Conservation (phyloP, 2,797 vertebrate genomes). For the Parauchenoglanis ngamensis region DNA sequence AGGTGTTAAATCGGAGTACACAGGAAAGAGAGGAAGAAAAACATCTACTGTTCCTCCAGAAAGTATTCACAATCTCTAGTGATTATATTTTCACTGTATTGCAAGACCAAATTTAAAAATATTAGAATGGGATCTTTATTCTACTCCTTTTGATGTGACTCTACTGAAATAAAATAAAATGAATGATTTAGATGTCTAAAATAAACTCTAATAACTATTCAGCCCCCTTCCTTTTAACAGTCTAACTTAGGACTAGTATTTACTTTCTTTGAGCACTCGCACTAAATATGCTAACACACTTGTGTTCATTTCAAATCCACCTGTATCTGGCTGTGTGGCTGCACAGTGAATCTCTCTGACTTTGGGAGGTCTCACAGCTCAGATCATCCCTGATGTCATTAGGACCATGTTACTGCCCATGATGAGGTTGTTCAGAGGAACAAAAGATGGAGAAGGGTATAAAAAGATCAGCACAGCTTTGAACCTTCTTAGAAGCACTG, state of each 20-base stretch:
- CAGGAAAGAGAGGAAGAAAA: background rate
- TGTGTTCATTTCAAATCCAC: background rate
- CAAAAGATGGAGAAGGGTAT: background rate
- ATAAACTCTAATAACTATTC: background rate
- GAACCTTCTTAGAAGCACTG: background rate
- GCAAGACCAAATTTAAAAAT: background rate
- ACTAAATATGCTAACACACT: background rate
- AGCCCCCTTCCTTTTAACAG: background rate
- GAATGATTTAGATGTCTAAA: background rate
- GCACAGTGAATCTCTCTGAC: background rate
- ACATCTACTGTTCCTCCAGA: background rate
- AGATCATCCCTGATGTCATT: background rate
- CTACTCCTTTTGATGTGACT: background rate
- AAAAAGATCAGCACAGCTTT: background rate
- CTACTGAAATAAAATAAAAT: background rate
- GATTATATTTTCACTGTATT: background rate
- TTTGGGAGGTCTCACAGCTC: background rate
- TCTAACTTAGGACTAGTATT: too few relatives aligned
- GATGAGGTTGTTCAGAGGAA: background rate
- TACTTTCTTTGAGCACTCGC: background rate
- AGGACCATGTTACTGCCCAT: background rate
- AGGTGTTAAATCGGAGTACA: background rate
- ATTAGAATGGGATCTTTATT: background rate
- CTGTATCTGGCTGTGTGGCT: background rate
- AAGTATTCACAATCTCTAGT: background rate